Percentiles rank a stretch among this genome's conserved stretches.
phyloP scores from a whole-genome alignment of 2,113 vertebrate genomes.

The Falco punctatus region DNA sequence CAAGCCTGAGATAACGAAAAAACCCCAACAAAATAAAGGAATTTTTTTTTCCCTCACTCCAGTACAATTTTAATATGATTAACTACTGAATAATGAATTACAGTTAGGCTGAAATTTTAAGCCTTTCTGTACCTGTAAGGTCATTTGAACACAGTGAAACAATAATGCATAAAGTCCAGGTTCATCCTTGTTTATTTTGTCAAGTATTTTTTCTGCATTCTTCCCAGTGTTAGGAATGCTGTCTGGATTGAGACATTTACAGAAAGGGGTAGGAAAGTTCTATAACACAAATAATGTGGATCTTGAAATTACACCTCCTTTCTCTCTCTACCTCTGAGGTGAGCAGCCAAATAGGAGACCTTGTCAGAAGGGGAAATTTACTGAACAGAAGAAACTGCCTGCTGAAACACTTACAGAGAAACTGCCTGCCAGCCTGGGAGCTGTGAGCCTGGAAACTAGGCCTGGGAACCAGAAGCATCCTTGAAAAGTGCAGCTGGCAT shows the following conservation, averaged over 20 bases:
- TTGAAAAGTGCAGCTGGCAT: not conserved
- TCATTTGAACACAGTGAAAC: not conserved
- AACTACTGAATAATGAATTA: not conserved
- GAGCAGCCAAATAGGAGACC: not conserved
- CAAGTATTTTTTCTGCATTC: not conserved
- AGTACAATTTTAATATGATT: not conserved
- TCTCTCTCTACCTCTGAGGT: not conserved
- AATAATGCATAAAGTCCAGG: not conserved
- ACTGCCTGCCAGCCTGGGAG: not conserved
- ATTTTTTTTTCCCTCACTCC: not conserved
- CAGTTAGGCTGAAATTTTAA: not conserved
- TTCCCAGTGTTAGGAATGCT: not conserved
- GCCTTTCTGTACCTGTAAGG: not conserved
- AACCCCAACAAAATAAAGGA: no score
- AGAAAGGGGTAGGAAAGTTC: not conserved
- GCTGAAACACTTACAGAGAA: not conserved
- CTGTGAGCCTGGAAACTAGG: not conserved
- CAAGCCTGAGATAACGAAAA: not conserved
- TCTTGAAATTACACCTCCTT: not conserved
- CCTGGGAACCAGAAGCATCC: not conserved
- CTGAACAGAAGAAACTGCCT: not conserved
- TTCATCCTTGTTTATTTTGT: not conserved
- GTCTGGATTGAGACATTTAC: not conserved
- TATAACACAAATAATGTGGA: not conserved
- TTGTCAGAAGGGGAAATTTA: not conserved